phyloP scores from a whole-genome alignment of 2,888 invertebrate genomes.

The Eumerus sabulonum region DNA sequence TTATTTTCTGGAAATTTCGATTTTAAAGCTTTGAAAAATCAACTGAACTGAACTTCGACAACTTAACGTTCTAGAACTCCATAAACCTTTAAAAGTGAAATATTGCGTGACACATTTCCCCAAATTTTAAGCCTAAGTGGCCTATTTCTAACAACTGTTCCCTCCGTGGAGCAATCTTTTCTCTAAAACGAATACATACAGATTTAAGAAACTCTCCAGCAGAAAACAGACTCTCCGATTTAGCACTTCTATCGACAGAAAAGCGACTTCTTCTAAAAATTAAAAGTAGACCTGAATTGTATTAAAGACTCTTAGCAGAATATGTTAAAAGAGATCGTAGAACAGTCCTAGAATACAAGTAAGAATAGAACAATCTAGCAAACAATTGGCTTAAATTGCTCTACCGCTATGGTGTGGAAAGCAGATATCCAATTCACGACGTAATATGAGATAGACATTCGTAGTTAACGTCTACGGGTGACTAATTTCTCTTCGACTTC shows the following conservation, averaged over 20 bases:
- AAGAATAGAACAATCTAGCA: slow-evolving; percentile 2
- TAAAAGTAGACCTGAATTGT: slow-evolving; percentile 20
- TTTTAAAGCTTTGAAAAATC: neutral
- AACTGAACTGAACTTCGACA: neutral
- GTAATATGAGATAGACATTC: slow-evolving; percentile 2
- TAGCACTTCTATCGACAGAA: slow-evolving; percentile 23
- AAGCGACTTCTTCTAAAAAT: slow-evolving; percentile 24
- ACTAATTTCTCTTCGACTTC: slow-evolving; percentile 7
- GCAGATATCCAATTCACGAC: slow-evolving; percentile 10
- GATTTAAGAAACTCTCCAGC: slow-evolving; percentile 23
- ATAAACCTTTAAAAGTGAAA: slow-evolving; percentile 13
- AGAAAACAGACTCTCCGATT: slow-evolving; percentile 15
- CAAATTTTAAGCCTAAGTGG: neutral
- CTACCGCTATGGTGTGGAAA: slow-evolving; percentile 1
- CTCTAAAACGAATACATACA: slow-evolving; percentile 19
- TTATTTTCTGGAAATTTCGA: slow-evolving; percentile 14
- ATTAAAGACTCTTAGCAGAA: slow-evolving; percentile 14
- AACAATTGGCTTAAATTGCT: slow-evolving; percentile 23
- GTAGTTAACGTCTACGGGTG: slow-evolving; percentile 10
- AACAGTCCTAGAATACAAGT: neutral
- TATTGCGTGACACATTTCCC: neutral
- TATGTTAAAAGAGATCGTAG: slow-evolving; percentile 11
- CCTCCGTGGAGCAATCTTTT: slow-evolving; percentile 22
- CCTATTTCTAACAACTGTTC: slow-evolving; percentile 9
- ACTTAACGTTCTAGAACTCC: neutral